These are phyloP conservation scores for Plebejus melissa DNA, from an alignment of 2,888 invertebrate genomes.

Conservation along the genomic window DNA sequence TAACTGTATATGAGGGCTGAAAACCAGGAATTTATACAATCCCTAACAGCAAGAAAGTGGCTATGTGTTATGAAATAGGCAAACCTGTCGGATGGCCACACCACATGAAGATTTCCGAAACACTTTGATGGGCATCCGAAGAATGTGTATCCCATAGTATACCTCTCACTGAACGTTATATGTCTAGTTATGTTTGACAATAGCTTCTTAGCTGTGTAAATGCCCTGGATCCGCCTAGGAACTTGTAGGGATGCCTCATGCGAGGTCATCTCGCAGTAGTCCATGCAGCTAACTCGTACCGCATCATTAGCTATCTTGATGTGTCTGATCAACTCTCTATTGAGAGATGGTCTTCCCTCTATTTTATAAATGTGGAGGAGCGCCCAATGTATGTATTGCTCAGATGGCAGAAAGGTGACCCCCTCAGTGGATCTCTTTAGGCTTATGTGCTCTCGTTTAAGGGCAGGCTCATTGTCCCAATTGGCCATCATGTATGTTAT, in stretches of 20 bases:
- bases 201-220: neutral
- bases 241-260: neutral
- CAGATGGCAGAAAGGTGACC: no score
- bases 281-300: neutral
- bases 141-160: neutral
- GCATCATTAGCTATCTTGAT: constrained; percentile 7
- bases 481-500: no score
- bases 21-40: no score
- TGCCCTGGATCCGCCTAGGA: neutral
- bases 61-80: neutral
- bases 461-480: no score
- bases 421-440: no score
- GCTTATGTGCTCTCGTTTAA: no score
- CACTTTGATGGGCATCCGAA: neutral
- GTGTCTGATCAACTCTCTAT: neutral
- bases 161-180: neutral
- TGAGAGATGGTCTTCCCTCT: no score
- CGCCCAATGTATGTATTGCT: neutral
- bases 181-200: neutral
- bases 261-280: neutral
- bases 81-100: constrained; percentile 4
- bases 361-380: neutral
- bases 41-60: neutral
- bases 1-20: no score
- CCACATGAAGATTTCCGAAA: neutral